Evolutionary conservation across 2,797 vertebrate species (phyloP).

Genomic region (Harpagifer antarcticus): DNA sequence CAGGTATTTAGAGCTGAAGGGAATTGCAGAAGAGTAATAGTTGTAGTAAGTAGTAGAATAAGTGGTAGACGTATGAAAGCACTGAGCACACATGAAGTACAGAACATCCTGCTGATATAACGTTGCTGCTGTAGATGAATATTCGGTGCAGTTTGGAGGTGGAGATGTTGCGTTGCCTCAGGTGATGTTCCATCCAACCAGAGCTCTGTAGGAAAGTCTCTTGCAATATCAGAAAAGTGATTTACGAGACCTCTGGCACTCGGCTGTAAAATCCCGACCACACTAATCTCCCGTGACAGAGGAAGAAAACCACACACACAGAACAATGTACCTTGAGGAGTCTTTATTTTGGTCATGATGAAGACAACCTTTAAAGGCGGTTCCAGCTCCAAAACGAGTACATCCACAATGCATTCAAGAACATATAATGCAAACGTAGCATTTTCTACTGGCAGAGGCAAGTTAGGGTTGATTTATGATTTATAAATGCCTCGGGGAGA

Average conservation of each 20-base stretch:
- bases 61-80: neutral
- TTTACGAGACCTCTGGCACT: slow-evolving; percentile 56
- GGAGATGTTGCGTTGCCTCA: slow-evolving; percentile 38
- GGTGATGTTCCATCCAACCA: slow-evolving; percentile 59
- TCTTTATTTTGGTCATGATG: slow-evolving; percentile 56
- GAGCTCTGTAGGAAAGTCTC: slow-evolving; percentile 49
- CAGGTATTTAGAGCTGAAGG: neutral
- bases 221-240: slow-evolving; percentile 58
- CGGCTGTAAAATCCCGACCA: slow-evolving; percentile 14
- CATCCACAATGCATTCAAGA: neutral
- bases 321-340: neutral
- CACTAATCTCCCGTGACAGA: slow-evolving; percentile 28
- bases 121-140: neutral
- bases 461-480: neutral
- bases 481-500: neutral
- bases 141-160: neutral
- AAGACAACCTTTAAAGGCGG: slow-evolving; percentile 4
- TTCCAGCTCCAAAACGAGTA: neutral
- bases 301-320: slow-evolving; percentile 35
- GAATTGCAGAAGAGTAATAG: neutral
- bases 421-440: neutral
- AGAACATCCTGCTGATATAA: neutral
- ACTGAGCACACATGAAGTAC: neutral
- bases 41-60: neutral
- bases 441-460: neutral